Conservation (phyloP, 2,888 invertebrate species). For the Microctonus brassicae region DNA sequence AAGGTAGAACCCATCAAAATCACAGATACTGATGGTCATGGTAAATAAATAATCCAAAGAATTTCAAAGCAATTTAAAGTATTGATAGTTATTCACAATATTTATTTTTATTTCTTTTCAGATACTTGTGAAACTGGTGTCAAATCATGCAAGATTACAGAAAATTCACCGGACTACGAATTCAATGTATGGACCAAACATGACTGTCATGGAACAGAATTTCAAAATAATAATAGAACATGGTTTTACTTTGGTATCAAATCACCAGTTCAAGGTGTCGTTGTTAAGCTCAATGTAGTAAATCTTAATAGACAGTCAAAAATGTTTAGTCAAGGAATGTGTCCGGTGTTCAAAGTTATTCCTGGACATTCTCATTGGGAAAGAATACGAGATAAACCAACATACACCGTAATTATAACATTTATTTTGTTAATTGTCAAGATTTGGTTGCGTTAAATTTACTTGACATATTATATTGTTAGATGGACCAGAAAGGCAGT, state of each 20-base stretch:
- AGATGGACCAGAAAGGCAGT: constrained; percentile 77
- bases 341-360: constrained; percentile 81
- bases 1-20: constrained; percentile 80
- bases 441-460: background rate
- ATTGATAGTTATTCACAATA: background rate
- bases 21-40: constrained; percentile 52
- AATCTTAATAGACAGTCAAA: constrained; percentile 92
- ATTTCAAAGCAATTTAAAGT: constrained; percentile 66
- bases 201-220: constrained; percentile 88
- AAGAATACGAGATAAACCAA: constrained; percentile 83
- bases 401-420: constrained; percentile 77
- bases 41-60: constrained; percentile 67
- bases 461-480: constrained; percentile 51
- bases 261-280: constrained; percentile 71
- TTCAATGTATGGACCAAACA: constrained; percentile 92
- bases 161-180: constrained; percentile 80
- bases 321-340: constrained; percentile 93
- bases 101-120: constrained; percentile 17
- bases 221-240: constrained; percentile 90
- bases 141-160: constrained; percentile 43
- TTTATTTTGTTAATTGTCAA: background rate
- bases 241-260: constrained; percentile 93
- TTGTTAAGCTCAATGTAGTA: constrained; percentile 85
- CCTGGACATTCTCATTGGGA: constrained; percentile 89
- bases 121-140: constrained; percentile 42